phyloP scores from a whole-genome alignment of 2,797 vertebrate species.

The Menidia menidia region DNA sequence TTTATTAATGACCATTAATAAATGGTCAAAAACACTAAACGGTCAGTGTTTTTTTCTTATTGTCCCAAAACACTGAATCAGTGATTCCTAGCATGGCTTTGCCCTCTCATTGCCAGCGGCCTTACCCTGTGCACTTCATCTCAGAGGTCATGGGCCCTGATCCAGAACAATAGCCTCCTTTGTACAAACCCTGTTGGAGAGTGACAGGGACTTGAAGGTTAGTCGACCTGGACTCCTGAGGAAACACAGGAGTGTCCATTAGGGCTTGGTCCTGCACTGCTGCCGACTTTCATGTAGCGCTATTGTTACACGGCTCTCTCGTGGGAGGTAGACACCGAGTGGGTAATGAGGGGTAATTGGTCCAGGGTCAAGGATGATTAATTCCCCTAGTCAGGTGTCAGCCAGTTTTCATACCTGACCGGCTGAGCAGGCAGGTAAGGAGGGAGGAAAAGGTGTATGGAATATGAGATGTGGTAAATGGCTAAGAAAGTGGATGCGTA shows the following conservation, averaged over 20 bases:
- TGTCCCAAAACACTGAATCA: conserved; percentile 16
- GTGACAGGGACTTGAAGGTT: conserved; percentile 74
- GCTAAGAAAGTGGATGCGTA: conserved; percentile 27
- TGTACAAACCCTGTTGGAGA: conserved; percentile 63
- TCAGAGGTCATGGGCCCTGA: conserved; percentile 61
- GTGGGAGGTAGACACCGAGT: conserved; percentile 68
- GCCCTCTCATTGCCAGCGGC: conserved; percentile 26
- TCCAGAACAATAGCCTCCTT: conserved; percentile 73
- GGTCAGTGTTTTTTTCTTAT: conserved; percentile 2
- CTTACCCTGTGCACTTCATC: conserved; percentile 47
- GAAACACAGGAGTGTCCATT: conserved; percentile 74
- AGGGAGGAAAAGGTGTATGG: conserved; percentile 40
- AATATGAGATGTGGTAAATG: conserved; percentile 60
- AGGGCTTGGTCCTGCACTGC: conserved; percentile 54
- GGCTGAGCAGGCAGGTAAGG: conserved; percentile 53
- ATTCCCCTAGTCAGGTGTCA: conserved; percentile 82
- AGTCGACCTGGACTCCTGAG: conserved; percentile 64
- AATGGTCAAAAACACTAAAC: not conserved
- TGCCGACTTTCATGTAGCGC: conserved; percentile 72
- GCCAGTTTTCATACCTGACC: conserved; percentile 78
- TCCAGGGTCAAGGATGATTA: conserved; percentile 85
- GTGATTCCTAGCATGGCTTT: conserved; percentile 23
- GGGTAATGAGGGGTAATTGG: conserved; percentile 85
- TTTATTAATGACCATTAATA: not conserved
- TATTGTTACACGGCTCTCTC: conserved; percentile 72